Evolutionary conservation across 2,113 vertebrate species (phyloP).

Genomic region (Actenoides lindsayi): DNA sequence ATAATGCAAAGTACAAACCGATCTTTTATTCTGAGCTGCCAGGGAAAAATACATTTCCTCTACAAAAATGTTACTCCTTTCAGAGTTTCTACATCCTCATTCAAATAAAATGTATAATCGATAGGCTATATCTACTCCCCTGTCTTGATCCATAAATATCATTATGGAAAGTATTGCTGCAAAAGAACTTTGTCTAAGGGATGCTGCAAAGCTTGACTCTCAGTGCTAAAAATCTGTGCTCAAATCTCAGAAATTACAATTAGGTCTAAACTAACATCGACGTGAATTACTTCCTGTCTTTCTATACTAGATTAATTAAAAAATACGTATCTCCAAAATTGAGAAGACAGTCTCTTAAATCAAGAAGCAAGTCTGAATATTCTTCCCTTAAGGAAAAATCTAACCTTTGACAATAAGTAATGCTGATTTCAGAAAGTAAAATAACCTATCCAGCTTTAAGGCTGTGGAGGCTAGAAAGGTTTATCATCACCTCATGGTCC

Average conservation of each 20-base stretch:
- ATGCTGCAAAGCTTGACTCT: background rate
- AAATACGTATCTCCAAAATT: background rate
- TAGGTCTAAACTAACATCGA: background rate
- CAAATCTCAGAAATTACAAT: background rate
- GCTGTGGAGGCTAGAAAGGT: background rate
- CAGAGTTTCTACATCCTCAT: background rate
- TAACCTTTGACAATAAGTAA: background rate
- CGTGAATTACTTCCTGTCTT: background rate
- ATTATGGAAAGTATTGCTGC: slow-evolving; percentile 8
- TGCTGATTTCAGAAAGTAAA: background rate
- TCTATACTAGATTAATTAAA: background rate
- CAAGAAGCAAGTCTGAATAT: background rate
- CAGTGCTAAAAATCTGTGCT: background rate
- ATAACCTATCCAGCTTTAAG: background rate
- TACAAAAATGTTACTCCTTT: slow-evolving; percentile 2
- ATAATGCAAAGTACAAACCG: background rate
- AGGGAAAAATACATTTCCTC: slow-evolving; percentile 13
- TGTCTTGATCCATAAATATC: slow-evolving; percentile 2
- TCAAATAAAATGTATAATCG: slow-evolving; percentile 34
- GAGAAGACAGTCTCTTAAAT: background rate
- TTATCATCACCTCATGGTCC: background rate
- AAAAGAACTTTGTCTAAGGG: background rate
- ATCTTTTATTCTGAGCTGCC: slow-evolving; percentile 16
- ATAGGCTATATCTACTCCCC: background rate
- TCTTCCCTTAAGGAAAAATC: background rate